Evolutionary conservation across 2,797 vertebrate genomes (phyloP).

Genomic region (Hippocampus kuda): DNA sequence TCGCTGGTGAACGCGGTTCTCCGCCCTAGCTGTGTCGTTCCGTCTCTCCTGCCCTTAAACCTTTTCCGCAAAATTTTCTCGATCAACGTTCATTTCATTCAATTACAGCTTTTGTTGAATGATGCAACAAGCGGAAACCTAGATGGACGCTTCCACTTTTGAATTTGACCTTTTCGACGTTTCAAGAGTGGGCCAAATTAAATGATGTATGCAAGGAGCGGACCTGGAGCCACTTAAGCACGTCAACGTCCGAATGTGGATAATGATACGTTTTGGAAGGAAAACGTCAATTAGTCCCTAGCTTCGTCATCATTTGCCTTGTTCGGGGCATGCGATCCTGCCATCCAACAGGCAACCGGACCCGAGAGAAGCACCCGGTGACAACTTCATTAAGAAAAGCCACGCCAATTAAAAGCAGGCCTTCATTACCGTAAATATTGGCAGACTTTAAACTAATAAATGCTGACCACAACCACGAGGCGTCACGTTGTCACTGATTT

Average conservation of each 20-base stretch:
- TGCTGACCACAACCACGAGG: not conserved
- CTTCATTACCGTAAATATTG: not conserved
- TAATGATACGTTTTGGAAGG: not conserved
- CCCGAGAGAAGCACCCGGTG: not conserved
- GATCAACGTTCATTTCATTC: not conserved
- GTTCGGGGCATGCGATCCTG: not conserved
- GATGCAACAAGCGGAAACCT: not conserved
- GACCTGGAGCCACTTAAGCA: not conserved
- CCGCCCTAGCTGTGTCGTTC: slow-evolving; percentile 8
- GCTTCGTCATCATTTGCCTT: not conserved
- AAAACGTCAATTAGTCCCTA: not conserved
- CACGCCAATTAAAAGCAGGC: not conserved
- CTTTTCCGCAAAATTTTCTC: not conserved
- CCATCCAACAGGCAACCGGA: not conserved
- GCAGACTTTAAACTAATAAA: not conserved
- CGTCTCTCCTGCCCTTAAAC: slow-evolving; percentile 36
- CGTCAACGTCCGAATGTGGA: not conserved
- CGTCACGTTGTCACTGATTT: not conserved
- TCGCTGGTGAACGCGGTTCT: slow-evolving; percentile 39
- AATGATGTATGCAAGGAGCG: not conserved
- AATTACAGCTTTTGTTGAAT: not conserved
- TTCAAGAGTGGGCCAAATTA: not conserved
- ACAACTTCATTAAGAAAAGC: not conserved
- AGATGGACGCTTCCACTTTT: not conserved
- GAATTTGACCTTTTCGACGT: not conserved